Evolutionary conservation across 2,888 invertebrate species (phyloP).

Genomic region (Harmothoe impar): DNA sequence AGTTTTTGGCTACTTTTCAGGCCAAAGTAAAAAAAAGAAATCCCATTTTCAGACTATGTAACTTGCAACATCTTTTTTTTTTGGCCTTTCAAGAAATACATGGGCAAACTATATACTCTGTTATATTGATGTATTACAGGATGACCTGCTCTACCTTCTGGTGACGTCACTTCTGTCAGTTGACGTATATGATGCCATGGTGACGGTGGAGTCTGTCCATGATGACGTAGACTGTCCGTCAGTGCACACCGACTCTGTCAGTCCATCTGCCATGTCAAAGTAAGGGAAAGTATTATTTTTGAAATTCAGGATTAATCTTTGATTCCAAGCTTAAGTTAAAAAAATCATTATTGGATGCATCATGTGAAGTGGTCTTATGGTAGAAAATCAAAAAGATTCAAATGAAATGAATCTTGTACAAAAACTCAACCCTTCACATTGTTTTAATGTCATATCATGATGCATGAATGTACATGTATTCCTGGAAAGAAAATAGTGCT

Average conservation of each 20-base stretch:
- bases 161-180: background rate
- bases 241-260: background rate
- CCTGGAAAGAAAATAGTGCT: too few relatives aligned
- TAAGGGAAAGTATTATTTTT: background rate
- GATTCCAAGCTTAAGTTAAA: background rate
- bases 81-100: too few relatives aligned
- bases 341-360: background rate
- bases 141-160: too few relatives aligned
- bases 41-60: too few relatives aligned
- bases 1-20: too few relatives aligned
- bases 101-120: too few relatives aligned
- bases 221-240: background rate
- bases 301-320: background rate
- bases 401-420: background rate
- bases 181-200: background rate
- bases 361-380: background rate
- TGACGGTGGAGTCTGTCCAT: constrained; percentile 5
- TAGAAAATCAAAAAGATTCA: background rate
- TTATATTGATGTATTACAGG: too few relatives aligned
- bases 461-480: too few relatives aligned
- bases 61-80: too few relatives aligned
- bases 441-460: too few relatives aligned
- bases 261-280: background rate
- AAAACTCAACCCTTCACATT: too few relatives aligned
- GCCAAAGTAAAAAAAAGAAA: too few relatives aligned